Evolutionary conservation across 2,113 vertebrate genomes (phyloP).

Genomic region (Platysteira castanea): DNA sequence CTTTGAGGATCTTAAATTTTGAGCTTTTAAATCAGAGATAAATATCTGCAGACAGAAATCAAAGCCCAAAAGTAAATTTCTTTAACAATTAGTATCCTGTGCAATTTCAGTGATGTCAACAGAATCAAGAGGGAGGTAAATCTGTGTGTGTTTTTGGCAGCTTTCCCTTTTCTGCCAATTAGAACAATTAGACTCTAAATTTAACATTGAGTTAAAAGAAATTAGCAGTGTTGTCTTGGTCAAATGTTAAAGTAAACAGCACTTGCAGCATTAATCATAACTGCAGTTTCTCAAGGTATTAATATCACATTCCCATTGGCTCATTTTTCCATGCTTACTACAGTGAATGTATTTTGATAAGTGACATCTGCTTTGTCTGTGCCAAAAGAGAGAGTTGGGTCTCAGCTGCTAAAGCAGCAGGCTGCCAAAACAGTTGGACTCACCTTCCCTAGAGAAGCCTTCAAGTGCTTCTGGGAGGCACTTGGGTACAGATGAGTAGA

Average conservation of each 20-base stretch:
- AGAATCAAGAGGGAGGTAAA: conserved; percentile 2
- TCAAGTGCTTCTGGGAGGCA: not conserved
- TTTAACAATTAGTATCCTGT: not conserved
- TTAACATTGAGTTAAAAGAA: conserved; percentile 19
- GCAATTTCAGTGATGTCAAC: not conserved
- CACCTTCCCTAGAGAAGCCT: not conserved
- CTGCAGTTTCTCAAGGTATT: not conserved
- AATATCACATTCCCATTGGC: not conserved
- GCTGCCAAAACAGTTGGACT: not conserved
- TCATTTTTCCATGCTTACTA: not conserved
- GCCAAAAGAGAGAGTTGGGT: not conserved
- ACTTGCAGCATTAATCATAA: not conserved
- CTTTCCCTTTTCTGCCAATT: conserved; percentile 12
- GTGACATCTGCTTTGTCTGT: not conserved
- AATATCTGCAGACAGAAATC: not conserved
- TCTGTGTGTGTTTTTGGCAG: not conserved
- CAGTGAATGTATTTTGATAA: not conserved
- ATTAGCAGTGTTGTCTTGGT: conserved; percentile 14
- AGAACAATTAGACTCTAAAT: conserved; percentile 34
- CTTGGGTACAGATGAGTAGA: not conserved
- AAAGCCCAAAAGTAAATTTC: not conserved
- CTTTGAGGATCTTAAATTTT: not conserved
- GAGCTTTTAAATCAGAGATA: not conserved
- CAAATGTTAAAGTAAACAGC: conserved; percentile 43
- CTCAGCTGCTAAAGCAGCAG: not conserved